These are phyloP conservation scores for Silurus glanis DNA, from an alignment of 2,113 vertebrate genomes.

Conservation along the genomic window DNA sequence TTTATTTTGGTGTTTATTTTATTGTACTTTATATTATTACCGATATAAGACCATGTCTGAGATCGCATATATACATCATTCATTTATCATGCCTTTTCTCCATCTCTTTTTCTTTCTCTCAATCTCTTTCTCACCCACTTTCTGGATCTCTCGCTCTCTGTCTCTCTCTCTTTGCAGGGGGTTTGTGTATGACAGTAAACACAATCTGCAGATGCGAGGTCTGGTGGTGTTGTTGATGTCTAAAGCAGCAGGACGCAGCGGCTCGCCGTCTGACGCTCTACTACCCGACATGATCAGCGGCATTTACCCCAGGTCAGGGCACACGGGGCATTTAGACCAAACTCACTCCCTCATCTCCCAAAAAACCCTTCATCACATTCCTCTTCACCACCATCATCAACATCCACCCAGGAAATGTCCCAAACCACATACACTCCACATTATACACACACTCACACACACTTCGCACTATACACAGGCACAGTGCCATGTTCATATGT, in stretches of 20 bases:
- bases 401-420: neutral
- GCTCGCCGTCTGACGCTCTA: slow-evolving; percentile 61
- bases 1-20: neutral
- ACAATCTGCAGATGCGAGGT: slow-evolving; percentile 90
- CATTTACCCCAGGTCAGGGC: slow-evolving; percentile 89
- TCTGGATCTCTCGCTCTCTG: neutral
- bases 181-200: slow-evolving; percentile 85
- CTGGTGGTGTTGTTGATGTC: slow-evolving; percentile 90
- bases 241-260: slow-evolving; percentile 89
- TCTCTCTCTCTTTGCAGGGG: slow-evolving; percentile 70
- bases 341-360: neutral
- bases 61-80: too few species aligned
- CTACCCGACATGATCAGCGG: slow-evolving; percentile 89
- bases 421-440: neutral
- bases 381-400: neutral
- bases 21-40: neutral
- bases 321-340: neutral
- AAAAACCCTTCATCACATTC: too few species aligned
- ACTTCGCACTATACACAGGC: neutral
- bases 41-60: neutral
- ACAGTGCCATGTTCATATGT: neutral
- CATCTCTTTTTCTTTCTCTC: neutral
- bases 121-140: neutral
- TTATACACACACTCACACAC: neutral
- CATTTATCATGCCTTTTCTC: neutral